Percentiles rank a stretch among this genome's conserved stretches.
phyloP scores from a whole-genome alignment of 2,797 vertebrate genomes.

The Micrastur ruficollis region DNA sequence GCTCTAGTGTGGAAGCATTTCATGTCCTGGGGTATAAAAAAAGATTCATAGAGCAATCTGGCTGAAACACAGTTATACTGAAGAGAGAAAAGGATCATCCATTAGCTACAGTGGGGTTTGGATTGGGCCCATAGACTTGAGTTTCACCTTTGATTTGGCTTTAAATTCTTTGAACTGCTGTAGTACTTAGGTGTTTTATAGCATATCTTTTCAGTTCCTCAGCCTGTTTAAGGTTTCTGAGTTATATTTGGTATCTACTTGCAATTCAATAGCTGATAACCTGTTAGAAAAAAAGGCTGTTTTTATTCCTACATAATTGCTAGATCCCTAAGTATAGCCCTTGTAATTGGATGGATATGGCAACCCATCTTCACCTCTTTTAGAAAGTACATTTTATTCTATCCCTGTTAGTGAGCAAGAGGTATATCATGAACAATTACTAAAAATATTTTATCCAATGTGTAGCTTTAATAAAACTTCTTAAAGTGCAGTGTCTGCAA shows the following conservation, averaged over 20 bases:
- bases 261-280: background rate
- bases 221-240: background rate
- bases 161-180: background rate
- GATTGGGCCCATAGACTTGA: background rate
- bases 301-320: conserved; percentile 38
- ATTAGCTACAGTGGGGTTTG: background rate
- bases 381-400: background rate
- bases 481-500: background rate
- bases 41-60: background rate
- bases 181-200: background rate
- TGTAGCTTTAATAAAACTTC: background rate
- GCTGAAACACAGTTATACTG: background rate
- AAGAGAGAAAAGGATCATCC: background rate
- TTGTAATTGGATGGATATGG: background rate
- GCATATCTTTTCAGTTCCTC: background rate
- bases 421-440: background rate
- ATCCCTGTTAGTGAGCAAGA: background rate
- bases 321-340: background rate
- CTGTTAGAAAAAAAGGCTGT: background rate
- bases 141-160: background rate
- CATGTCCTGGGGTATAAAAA: background rate
- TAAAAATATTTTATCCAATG: background rate
- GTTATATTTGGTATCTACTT: conserved; percentile 3
- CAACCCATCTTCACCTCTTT: background rate
- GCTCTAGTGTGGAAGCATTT: background rate